Conservation (phyloP, 2,888 invertebrate genomes). For the Xestia xanthographa region DNA sequence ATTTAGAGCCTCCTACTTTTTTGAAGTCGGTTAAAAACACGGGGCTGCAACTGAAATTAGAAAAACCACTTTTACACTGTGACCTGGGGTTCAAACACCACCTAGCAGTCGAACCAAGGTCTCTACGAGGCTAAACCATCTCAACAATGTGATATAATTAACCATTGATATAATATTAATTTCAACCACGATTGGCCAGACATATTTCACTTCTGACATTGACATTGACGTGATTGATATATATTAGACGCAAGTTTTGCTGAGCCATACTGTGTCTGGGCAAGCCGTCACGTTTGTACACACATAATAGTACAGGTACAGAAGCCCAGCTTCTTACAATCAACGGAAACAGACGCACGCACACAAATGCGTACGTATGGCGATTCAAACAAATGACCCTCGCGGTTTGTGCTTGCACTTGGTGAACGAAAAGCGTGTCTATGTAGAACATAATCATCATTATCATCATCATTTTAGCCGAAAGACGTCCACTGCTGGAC, state of each 20-base stretch:
- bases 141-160: background rate
- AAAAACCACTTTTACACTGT: background rate
- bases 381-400: background rate
- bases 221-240: slow-evolving; percentile 48
- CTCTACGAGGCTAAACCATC: background rate
- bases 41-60: background rate
- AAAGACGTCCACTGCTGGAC: no score
- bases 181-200: slow-evolving; percentile 11
- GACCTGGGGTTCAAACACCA: background rate
- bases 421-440: background rate
- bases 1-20: no score
- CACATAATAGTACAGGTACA: background rate
- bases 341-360: background rate
- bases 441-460: background rate
- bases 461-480: no score
- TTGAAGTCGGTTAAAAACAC: background rate
- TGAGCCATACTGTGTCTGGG: background rate
- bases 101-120: background rate
- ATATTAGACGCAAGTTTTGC: slow-evolving; percentile 12
- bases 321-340: slow-evolving; percentile 1
- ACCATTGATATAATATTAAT: background rate
- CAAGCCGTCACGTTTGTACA: background rate
- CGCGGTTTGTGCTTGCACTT: background rate
- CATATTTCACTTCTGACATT: slow-evolving; percentile 41
- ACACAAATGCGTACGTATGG: background rate